Base-by-base conservation (phyloP, 2,797 vertebrate genomes). In the Tragopan temminckii region DNA sequence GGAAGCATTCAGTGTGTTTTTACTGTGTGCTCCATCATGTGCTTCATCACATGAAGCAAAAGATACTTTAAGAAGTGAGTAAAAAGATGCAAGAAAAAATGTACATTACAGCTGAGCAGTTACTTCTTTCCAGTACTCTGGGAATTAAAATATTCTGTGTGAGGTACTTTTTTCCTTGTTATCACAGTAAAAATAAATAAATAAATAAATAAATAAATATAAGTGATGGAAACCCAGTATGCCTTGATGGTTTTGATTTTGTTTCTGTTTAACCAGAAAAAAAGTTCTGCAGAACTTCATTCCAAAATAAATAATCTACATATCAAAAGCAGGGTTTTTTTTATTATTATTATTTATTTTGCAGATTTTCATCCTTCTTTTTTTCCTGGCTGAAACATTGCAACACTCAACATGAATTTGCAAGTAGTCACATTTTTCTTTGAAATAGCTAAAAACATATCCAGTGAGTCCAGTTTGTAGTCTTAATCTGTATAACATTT, bases 1-100 rank as follows among this genome's bases (percentile, higher is more conserved):
- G 27, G 18, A 90, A 72, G 43, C 10, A 50, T 23, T 21, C 2
- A 13, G 14, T 6, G 1, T 7, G 15, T 11, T 38, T 76, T 75
- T 66, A 48, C 5, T 59, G 1, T 13, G 3, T 31, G 5, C 1
- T 74, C 21, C 63, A 16, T 3, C 2, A 5, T 58, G 3, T 55
- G 5, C 7, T 89, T 82, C 43, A 50, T 11, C 3, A 9, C 4
- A 18, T 36, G 33, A 72, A 83, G 5, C 23, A 59, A 16, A 78
- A 46, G 6, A 78, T 71, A 69, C 3, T 66, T 38, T n/a, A 55
- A 7, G 12, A 88, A 20, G 0, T 64, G 18, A 69, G 45, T 19
- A 57, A 80, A 87, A 36, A 4, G 4, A 29, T 5, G 18, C n/a
- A 18, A 31, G 9, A 86, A 63, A 66, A 45, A 61, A 42, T 4